Evolutionary conservation across 2,113 vertebrate species (phyloP).

Genomic region (Corynorhinus townsendii): DNA sequence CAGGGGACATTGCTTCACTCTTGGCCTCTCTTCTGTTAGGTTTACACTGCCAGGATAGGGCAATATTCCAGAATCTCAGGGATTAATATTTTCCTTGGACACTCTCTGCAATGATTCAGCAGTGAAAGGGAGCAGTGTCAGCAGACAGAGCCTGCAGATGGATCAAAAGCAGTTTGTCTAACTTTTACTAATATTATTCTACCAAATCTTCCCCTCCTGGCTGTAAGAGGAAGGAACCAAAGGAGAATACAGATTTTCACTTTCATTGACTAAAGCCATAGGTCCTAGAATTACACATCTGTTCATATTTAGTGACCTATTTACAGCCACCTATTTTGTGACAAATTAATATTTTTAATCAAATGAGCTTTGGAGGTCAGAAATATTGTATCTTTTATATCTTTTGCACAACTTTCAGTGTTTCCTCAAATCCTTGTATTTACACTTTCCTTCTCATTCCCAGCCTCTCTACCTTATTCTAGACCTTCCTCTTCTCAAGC

Average conservation of each 20-base stretch:
- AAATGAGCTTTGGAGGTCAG: not conserved
- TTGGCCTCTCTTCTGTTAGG: conserved; percentile 2
- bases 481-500: not conserved
- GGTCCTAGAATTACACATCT: not conserved
- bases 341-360: not conserved
- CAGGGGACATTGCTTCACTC: conserved; percentile 23
- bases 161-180: not conserved
- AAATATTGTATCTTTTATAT: not conserved
- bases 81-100: conserved; percentile 40
- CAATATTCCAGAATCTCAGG: not conserved
- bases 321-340: not conserved
- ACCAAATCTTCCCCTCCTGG: not conserved
- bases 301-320: not conserved
- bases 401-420: not conserved
- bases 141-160: not conserved
- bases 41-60: not conserved
- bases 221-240: conserved; percentile 16
- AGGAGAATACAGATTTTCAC: not conserved
- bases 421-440: not conserved
- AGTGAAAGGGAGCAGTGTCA: not conserved
- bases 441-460: not conserved
- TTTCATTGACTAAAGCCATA: not conserved
- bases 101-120: conserved; percentile 3
- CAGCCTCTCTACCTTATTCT: not conserved
- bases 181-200: not conserved